Evolutionary conservation across 92 coral and sea anemone species (phyloP), one percentile per base, ranked within the genome.

Genomic region (Zoanthus sansibaricus): DNA sequence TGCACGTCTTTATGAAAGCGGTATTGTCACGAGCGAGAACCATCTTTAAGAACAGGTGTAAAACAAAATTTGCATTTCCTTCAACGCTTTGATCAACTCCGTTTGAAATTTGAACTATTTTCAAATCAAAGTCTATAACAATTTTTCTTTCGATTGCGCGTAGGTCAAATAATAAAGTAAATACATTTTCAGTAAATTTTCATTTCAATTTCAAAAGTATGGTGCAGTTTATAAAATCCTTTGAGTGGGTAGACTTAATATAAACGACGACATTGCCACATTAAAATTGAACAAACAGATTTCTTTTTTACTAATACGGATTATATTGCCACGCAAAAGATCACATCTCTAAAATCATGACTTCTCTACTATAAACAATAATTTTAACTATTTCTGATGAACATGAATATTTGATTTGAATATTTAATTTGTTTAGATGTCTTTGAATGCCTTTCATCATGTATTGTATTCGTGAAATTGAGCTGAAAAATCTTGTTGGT

Each of bases 181-280:
- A 9, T 8, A 31, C 33, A 52, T 76, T 37, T 73, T 75, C 18
- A 7, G 13, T 47, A 12, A 20, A 25, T 10, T 18, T 51, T 49
- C 17, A 76, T 76, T 52, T 54, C 12, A 14, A 52, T 21, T 76
- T 51, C 68, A 76, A 76, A 75, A 76, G 13, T 25, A 54, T 30
- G 67, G 7, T 54, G n/a, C 4, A 33, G 8, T 54, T 52, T 76
- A 49, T 51, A 32, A n/a, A n/a, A 13, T 13, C 6, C 8, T 52
- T 52, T 76, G 68, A 54, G 61, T 46, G 67, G 67, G 44, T 49
- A 51, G 52, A 52, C 51, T 76, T 47, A 25, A 76, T 51, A 21
- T 21, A 5, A 49, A 30, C 5, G 46, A 20, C 21, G 25, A n/a
- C n/a, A n/a, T n/a, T 76, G 7, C 20, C 66, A 3, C 47, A 51